A percentile compares a stretch with the other conserved stretches of the same genome.
These are phyloP conservation scores for Cyrtodaria siliqua DNA, from an alignment of 2,888 invertebrate species.

Conservation along the genomic window DNA sequence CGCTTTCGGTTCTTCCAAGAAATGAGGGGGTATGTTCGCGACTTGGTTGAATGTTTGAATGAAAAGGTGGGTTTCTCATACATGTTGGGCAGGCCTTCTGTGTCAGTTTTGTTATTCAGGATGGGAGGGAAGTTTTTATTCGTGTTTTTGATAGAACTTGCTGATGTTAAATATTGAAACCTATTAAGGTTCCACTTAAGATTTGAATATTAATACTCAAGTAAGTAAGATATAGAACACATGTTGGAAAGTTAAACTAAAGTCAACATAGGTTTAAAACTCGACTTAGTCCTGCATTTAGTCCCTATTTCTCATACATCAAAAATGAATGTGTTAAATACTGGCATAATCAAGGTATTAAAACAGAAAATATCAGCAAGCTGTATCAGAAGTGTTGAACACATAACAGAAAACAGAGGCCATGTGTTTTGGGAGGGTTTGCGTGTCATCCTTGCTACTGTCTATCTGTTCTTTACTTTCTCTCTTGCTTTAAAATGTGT, in stretches of 20 bases:
- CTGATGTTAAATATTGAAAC: too few relatives aligned
- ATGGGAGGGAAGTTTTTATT: too few relatives aligned
- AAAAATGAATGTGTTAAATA: too few relatives aligned
- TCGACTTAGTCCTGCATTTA: too few relatives aligned
- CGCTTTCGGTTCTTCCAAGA: constrained; percentile 98
- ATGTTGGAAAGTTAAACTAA: too few relatives aligned
- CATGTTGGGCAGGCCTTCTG: constrained; percentile 52
- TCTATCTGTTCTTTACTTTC: constrained; percentile 19
- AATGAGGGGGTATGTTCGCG: constrained; percentile 96
- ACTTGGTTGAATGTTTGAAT: constrained; percentile 98
- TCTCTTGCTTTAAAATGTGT: constrained; percentile 4
- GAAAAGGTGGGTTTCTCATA: constrained; percentile 92
- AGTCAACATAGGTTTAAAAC: too few relatives aligned
- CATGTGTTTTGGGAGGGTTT: constrained; percentile 64
- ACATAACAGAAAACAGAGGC: constrained; percentile 48
- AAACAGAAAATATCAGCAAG: neutral
- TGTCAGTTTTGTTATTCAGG: neutral
- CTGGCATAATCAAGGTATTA: too few relatives aligned
- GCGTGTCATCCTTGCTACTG: constrained; percentile 67
- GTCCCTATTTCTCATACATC: too few relatives aligned
- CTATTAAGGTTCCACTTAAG: too few relatives aligned
- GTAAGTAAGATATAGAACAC: too few relatives aligned
- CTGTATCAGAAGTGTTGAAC: neutral
- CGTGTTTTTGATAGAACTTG: too few relatives aligned
- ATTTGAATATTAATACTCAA: too few relatives aligned